Percentiles rank a stretch among this genome's conserved stretches.
Conservation (phyloP, 2,888 invertebrate species). For the Hedya salicella region DNA sequence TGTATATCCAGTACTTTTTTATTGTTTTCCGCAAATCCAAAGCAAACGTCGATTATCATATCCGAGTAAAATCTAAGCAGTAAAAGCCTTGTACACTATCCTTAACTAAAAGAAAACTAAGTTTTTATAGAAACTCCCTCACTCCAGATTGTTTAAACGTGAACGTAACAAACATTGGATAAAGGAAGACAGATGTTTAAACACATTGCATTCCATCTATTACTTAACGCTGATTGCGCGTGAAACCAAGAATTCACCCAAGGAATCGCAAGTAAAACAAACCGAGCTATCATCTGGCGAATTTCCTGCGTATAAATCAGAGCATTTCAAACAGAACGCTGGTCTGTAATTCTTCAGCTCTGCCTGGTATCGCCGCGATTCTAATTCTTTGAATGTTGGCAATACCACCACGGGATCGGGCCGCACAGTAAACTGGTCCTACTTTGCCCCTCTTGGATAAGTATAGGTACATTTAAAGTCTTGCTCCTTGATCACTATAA, state of each 20-base stretch:
- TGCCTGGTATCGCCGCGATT: constrained; percentile 21
- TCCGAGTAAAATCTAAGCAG: no score
- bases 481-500: no score
- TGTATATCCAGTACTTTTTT: no score
- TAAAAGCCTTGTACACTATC: no score
- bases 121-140: constrained; percentile 17
- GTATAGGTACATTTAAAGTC: no score
- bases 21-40: no score
- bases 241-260: constrained; percentile 34
- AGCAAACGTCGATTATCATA: no score
- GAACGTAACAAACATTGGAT: constrained; percentile 22
- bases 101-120: no score
- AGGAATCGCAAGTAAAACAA: constrained; percentile 38
- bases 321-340: constrained; percentile 38
- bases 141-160: neutral
- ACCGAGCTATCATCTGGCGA: constrained; percentile 29
- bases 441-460: no score
- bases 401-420: neutral
- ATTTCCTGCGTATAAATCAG: constrained; percentile 43
- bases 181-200: constrained; percentile 34
- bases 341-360: constrained; percentile 38
- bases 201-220: constrained; percentile 30
- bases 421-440: no score
- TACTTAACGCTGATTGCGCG: constrained; percentile 16
- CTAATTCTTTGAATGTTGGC: constrained; percentile 35